These are phyloP conservation scores for Gorsachius goisagi DNA, from an alignment of 2,113 vertebrate species.

Conservation along the genomic window DNA sequence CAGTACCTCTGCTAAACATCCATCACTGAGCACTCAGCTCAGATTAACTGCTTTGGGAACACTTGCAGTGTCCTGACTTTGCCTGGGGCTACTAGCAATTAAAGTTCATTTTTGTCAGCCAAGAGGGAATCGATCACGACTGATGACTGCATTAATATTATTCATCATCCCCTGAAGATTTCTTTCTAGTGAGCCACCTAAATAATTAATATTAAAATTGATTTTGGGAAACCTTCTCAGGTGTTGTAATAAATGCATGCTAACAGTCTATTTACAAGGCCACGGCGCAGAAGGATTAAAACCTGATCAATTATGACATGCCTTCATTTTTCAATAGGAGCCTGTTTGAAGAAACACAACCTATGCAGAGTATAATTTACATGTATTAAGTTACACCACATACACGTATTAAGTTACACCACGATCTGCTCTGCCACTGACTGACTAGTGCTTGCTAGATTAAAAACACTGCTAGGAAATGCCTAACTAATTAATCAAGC, in stretches of 20 bases:
- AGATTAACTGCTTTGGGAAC: neutral
- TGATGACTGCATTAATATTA: neutral
- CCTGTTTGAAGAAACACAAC: neutral
- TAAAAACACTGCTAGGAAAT: neutral
- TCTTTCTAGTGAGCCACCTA: neutral
- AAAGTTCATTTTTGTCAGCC: neutral
- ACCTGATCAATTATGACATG: neutral
- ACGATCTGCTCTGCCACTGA: neutral
- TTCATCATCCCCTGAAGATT: neutral
- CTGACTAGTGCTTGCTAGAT: neutral
- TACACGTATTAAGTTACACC: neutral
- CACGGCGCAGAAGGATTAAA: slow-evolving; percentile 10
- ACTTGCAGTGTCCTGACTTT: neutral
- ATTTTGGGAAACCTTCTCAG: neutral
- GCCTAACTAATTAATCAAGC: neutral
- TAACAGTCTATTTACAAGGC: neutral
- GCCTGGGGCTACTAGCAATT: neutral
- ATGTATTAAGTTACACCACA: neutral
- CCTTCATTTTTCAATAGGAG: neutral
- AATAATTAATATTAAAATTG: slow-evolving; percentile 37
- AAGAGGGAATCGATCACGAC: neutral
- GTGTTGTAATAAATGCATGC: slow-evolving; percentile 15
- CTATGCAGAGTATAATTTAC: neutral
- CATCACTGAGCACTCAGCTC: neutral
- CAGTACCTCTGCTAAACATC: neutral